Base-by-base conservation (phyloP, 2,797 vertebrate species). In the Micropoecilia bifurca region DNA sequence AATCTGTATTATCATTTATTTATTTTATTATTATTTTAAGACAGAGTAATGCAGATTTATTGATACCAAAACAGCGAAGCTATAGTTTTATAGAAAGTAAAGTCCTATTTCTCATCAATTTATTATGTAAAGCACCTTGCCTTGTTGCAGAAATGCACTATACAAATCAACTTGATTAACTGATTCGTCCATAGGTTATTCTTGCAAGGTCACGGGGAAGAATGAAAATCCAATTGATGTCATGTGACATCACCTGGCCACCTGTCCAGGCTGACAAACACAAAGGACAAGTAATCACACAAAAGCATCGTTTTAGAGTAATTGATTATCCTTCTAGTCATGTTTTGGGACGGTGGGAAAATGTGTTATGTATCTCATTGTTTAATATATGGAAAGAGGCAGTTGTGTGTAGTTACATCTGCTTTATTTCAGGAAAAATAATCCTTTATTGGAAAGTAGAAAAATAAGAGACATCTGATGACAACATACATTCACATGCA, bases 371-470 rank as follows among this genome's bases (percentile, higher is more conserved):
- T 6, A 71, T 71, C 22, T 39, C 3, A 1, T 55, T 2, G 10
- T 41, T 57, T 33, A 48, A 36, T 75, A 3, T 2, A 48, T 69
- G 48, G 55, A 80, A 78, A 80, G 25, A 71, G 50, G 33, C 57
- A 76, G 73, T 73, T 80, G 47, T 81, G 20, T 48, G 73, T 90
- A 41, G 77, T 94, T 89, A 63, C 80, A 86, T 94, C 74, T 95
- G 94, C 93, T 94, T 95, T 94, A 95, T 94, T 95, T 94, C 86
- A 94, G 92, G 91, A 95, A 96, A 96, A 95, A 95, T 95, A 95
- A 93, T 94, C 91, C 87, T 91, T 95, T 93, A 90, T 92, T 93
- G 92, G 89, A 83, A 71, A 86, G 92, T 96, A 96, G 90, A 96
- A 96, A 96, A 96, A 96, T 96, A 95, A 95, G 90, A 90, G 80